phyloP scores from a whole-genome alignment of 2,888 invertebrate species.

The Metellina segmentata region DNA sequence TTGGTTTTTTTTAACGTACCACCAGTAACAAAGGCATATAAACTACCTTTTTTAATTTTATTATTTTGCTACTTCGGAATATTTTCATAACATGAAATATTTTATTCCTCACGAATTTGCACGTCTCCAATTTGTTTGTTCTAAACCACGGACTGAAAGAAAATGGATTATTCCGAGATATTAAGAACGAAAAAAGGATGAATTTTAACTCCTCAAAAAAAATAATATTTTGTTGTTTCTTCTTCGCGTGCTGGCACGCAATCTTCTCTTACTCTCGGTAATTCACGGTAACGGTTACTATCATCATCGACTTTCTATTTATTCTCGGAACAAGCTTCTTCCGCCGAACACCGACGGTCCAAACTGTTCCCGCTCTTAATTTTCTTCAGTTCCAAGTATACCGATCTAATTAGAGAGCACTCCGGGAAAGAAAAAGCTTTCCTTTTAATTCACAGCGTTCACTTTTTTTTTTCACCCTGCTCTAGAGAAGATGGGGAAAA shows the following conservation, averaged over 20 bases:
- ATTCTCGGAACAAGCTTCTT: not conserved
- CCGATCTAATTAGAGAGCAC: constrained; percentile 13
- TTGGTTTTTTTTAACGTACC: not conserved
- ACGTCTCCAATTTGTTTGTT: not conserved
- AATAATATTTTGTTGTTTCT: not conserved
- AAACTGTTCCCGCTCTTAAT: not conserved
- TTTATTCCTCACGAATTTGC: not conserved
- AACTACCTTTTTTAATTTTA: not conserved
- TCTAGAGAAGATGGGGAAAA: not conserved
- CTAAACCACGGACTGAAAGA: not conserved
- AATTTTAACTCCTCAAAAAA: not conserved
- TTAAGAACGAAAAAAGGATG: not conserved
- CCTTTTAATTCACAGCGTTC: not conserved
- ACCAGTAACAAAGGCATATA: not conserved
- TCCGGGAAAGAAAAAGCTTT: not conserved
- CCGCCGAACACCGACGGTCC: not conserved
- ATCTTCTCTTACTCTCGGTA: not conserved
- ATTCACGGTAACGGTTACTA: constrained; percentile 4
- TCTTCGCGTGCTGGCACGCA: not conserved
- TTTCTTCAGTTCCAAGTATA: not conserved
- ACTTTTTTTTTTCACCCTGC: not conserved
- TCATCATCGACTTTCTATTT: not conserved
- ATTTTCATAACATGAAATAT: not conserved
- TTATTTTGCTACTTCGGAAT: not conserved
- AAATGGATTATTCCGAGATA: not conserved